Percentiles rank a stretch among this genome's conserved stretches.
Evolutionary conservation across 2,113 vertebrate genomes (phyloP).

Genomic region (Bothrops jararaca): DNA sequence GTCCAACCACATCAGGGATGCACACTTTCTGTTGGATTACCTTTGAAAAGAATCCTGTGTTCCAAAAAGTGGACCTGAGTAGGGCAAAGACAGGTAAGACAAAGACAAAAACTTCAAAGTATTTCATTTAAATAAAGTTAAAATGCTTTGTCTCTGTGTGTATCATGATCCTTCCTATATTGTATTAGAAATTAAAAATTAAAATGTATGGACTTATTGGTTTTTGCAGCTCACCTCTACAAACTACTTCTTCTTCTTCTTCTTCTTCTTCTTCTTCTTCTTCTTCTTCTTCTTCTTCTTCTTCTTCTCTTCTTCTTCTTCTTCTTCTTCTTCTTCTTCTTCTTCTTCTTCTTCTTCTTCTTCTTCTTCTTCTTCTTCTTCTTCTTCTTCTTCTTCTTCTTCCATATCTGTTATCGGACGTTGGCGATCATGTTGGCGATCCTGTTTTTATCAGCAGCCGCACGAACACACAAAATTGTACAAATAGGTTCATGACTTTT

Average conservation of each 20-base stretch:
- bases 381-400: no score
- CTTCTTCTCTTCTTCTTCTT: no score
- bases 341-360: no score
- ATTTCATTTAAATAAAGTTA: neutral
- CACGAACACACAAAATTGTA: neutral
- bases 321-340: no score
- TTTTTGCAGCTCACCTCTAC: neutral
- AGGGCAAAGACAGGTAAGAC: neutral
- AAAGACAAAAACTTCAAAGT: neutral
- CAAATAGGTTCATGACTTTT: neutral
- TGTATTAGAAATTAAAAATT: neutral
- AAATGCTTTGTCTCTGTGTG: neutral
- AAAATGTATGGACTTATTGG: neutral
- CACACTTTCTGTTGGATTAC: neutral
- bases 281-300: no score
- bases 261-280: no score
- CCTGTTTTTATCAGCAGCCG: no score
- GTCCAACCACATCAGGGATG: neutral
- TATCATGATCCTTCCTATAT: neutral
- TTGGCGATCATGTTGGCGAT: no score
- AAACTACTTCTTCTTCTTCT: neutral
- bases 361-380: no score
- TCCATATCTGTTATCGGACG: no score
- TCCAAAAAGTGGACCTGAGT: neutral
- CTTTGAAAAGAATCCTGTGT: neutral